phyloP scores from a whole-genome alignment of 2,797 vertebrate genomes.

The Rhadinocentrus ornatus region DNA sequence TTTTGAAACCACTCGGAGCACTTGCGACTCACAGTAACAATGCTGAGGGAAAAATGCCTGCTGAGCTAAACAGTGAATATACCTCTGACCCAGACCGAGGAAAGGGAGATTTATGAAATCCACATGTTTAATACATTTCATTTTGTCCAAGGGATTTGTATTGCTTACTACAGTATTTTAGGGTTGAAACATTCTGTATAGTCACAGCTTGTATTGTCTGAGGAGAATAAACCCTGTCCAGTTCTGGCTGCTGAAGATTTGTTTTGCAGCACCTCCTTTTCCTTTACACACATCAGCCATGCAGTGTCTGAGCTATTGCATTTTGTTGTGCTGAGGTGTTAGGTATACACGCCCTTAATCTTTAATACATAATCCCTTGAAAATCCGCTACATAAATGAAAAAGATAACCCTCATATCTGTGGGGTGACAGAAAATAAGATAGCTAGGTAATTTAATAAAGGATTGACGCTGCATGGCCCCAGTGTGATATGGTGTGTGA shows the following conservation, averaged over 20 bases:
- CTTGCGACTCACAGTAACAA: slow-evolving; percentile 72
- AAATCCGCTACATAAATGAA: slow-evolving; percentile 78
- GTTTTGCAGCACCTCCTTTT: slow-evolving; percentile 68
- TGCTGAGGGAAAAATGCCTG: slow-evolving; percentile 69
- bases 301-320: slow-evolving; percentile 68
- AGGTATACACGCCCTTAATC: slow-evolving; percentile 71
- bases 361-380: slow-evolving; percentile 80
- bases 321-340: slow-evolving; percentile 76
- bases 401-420: slow-evolving; percentile 77
- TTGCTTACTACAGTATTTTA: slow-evolving; percentile 83
- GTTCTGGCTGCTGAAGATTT: slow-evolving; percentile 74
- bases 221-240: slow-evolving; percentile 76
- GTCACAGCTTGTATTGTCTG: slow-evolving; percentile 80
- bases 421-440: slow-evolving; percentile 77
- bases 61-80: slow-evolving; percentile 79
- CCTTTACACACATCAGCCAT: slow-evolving; percentile 63
- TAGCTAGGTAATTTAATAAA: slow-evolving; percentile 81
- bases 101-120: slow-evolving; percentile 85
- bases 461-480: slow-evolving; percentile 72
- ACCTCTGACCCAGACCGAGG: slow-evolving; percentile 79
- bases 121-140: slow-evolving; percentile 90
- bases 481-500: slow-evolving; percentile 70
- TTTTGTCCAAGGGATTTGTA: slow-evolving; percentile 86
- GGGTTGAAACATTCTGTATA: slow-evolving; percentile 74
- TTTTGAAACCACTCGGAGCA: slow-evolving; percentile 75